Percentiles rank a stretch among this genome's conserved stretches.
Conservation (phyloP, 1,140 invertebrate genomes). For the Ceratina australensis region DNA sequence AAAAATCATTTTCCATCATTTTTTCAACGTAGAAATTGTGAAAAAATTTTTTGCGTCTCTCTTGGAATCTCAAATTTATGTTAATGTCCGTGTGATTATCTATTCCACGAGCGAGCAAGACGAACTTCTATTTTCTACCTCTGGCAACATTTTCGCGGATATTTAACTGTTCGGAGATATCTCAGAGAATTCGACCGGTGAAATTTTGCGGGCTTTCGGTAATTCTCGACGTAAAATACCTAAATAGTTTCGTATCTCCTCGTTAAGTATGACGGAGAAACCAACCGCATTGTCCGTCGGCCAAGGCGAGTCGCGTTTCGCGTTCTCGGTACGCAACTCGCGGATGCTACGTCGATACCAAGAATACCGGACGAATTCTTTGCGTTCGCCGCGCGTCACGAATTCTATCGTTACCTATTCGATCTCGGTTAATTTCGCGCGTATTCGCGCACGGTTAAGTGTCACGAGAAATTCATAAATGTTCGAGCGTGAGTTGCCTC, state of each 20-base stretch:
- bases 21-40: not conserved
- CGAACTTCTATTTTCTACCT: too few species aligned
- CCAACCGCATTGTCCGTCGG: conserved; percentile 10
- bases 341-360: not conserved
- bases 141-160: not conserved
- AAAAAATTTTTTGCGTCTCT: not conserved
- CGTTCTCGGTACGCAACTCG: conserved; percentile 7
- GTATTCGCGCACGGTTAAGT: too few species aligned
- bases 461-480: not conserved
- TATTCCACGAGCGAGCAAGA: too few species aligned
- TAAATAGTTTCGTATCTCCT: not conserved
- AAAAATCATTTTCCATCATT: not conserved
- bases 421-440: not conserved
- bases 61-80: too few species aligned
- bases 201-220: conserved; percentile 20
- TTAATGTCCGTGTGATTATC: too few species aligned
- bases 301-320: not conserved
- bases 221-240: conserved; percentile 11
- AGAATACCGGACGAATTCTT: conserved; percentile 1
- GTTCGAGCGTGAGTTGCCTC: not conserved
- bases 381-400: not conserved
- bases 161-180: not conserved
- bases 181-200: too few species aligned
- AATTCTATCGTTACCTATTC: not conserved
- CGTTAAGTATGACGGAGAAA: too few species aligned